These are phyloP conservation scores for Eupsilia transversa DNA, from an alignment of 2,888 invertebrate species.

Conservation along the genomic window DNA sequence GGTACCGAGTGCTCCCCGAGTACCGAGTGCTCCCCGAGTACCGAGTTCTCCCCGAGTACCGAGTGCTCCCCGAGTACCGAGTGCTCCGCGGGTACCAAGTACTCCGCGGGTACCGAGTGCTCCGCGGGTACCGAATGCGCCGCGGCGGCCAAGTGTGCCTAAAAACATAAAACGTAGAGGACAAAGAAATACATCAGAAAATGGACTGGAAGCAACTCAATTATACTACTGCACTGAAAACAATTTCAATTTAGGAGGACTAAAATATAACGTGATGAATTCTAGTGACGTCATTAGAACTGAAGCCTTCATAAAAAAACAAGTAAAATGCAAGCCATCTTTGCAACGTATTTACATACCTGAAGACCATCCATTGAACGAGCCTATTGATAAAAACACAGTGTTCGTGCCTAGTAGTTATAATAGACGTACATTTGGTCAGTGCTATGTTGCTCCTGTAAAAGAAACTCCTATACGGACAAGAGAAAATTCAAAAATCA, in stretches of 20 bases:
- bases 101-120: neutral
- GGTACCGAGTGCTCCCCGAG: too few species aligned
- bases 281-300: conserved; percentile 46
- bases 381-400: conserved; percentile 56
- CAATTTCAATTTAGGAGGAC: conserved; percentile 51
- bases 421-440: conserved; percentile 65
- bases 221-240: conserved; percentile 61
- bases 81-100: neutral
- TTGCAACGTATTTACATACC: conserved; percentile 61
- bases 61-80: neutral
- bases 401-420: conserved; percentile 28
- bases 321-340: conserved; percentile 56
- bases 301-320: conserved; percentile 54
- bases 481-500: conserved; percentile 55
- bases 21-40: neutral
- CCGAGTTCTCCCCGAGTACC: neutral
- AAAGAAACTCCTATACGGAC: conserved; percentile 46
- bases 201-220: conserved; percentile 42
- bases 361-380: conserved; percentile 47
- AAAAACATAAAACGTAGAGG: conserved; percentile 17
- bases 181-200: conserved; percentile 28
- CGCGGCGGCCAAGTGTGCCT: neutral
- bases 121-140: neutral
- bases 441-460: conserved; percentile 63
- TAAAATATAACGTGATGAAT: conserved; percentile 39